phyloP scores from a whole-genome alignment of 1,140 invertebrate genomes.

The Drosophila ercepeae region DNA sequence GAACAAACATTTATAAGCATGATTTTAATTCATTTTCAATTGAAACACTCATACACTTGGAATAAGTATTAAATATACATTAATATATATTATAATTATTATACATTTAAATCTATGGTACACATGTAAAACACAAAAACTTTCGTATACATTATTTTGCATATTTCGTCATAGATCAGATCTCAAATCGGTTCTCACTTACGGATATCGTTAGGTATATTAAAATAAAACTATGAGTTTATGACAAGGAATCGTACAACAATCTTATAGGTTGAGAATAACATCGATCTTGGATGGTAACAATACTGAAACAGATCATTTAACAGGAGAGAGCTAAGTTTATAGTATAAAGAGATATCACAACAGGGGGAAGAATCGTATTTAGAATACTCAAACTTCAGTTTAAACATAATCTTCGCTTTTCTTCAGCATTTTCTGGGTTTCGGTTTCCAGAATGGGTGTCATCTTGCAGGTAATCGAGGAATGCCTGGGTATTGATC shows the following conservation, averaged over 20 bases:
- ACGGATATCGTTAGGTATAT: neutral
- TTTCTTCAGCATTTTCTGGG: constrained; percentile 68
- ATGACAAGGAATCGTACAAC: constrained; percentile 2
- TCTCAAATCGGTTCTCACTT: neutral
- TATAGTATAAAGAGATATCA: constrained; percentile 40
- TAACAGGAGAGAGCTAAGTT: constrained; percentile 34
- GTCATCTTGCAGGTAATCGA: constrained; percentile 50
- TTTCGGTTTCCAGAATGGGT: constrained; percentile 30
- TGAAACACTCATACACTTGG: too few relatives aligned
- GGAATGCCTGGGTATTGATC: constrained; percentile 48
- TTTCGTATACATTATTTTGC: too few relatives aligned
- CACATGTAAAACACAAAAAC: too few relatives aligned
- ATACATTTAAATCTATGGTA: too few relatives aligned
- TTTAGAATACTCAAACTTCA: constrained; percentile 24
- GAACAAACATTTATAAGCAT: too few relatives aligned
- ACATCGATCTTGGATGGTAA: constrained; percentile 22
- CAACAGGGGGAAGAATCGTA: constrained; percentile 28
- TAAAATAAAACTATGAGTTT: neutral
- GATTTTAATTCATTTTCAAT: too few relatives aligned
- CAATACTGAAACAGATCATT: constrained; percentile 44
- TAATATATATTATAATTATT: too few relatives aligned
- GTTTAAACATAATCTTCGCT: constrained; percentile 73
- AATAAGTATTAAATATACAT: too few relatives aligned
- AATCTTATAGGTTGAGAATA: constrained; percentile 20
- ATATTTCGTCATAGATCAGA: too few relatives aligned